Evolutionary conservation across 2,888 invertebrate species (phyloP).

Genomic region (Drosophila atripex): DNA sequence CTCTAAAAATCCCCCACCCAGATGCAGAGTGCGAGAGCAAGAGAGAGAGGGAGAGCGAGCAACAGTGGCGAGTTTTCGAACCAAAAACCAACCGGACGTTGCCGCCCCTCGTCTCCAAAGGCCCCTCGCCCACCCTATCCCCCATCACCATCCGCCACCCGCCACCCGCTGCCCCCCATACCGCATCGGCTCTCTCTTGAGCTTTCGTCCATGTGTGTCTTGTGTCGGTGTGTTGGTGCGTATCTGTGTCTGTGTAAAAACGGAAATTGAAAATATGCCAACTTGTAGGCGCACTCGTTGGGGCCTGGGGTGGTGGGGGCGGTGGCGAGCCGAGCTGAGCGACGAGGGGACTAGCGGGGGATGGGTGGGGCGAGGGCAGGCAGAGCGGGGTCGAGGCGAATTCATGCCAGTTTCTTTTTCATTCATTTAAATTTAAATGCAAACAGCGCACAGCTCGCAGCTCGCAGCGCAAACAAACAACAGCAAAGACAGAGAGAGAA

Average conservation of each 20-base stretch:
- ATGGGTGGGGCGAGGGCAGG: slow-evolving; percentile 5
- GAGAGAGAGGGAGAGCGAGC: slow-evolving; percentile 27
- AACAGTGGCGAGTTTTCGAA: slow-evolving; percentile 65
- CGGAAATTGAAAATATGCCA: slow-evolving; percentile 83
- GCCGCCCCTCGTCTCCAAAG: slow-evolving; percentile 59
- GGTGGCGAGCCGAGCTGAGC: slow-evolving; percentile 5
- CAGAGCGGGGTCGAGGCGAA: slow-evolving; percentile 63
- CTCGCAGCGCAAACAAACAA: slow-evolving; percentile 35
- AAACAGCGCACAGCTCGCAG: slow-evolving; percentile 58
- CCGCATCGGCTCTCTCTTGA: slow-evolving; percentile 38
- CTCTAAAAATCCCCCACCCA: slow-evolving; percentile 18
- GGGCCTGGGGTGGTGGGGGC: slow-evolving; percentile 11
- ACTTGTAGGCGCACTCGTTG: slow-evolving; percentile 81
- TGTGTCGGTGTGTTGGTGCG: slow-evolving; percentile 19
- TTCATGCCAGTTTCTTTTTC: slow-evolving; percentile 76
- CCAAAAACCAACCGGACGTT: slow-evolving; percentile 79
- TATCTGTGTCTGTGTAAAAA: slow-evolving; percentile 64
- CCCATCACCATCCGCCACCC: slow-evolving; percentile 7
- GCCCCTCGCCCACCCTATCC: slow-evolving; percentile 17
- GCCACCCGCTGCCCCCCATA: slow-evolving; percentile 19
- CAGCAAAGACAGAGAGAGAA: slow-evolving; percentile 11
- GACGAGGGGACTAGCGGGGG: slow-evolving; percentile 14
- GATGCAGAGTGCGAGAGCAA: slow-evolving; percentile 1
- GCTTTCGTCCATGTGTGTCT: slow-evolving; percentile 14
- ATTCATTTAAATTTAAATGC: slow-evolving; percentile 81